These are phyloP conservation scores for Diorhabda sublineata DNA, from an alignment of 1,140 invertebrate genomes.

Conservation along the genomic window DNA sequence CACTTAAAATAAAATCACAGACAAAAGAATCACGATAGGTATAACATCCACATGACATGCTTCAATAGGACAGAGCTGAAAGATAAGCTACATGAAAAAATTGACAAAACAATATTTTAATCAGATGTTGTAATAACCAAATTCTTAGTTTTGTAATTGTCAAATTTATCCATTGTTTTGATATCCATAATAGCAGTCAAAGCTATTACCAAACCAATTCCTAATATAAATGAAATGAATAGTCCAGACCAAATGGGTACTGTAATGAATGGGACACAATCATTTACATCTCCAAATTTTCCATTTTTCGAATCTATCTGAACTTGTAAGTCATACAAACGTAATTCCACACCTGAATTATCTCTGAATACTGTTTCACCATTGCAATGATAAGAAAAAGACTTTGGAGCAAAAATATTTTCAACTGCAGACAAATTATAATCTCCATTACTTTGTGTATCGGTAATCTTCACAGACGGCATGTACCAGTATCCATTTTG, in stretches of 20 bases:
- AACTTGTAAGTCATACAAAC: constrained; percentile 49
- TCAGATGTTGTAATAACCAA: constrained; percentile 60
- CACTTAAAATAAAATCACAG: neutral
- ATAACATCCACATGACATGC: neutral
- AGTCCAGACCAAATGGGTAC: constrained; percentile 74
- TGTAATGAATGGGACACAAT: constrained; percentile 76
- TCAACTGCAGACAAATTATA: constrained; percentile 32
- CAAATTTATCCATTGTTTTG: constrained; percentile 84
- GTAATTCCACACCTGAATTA: constrained; percentile 34
- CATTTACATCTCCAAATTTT: constrained; percentile 57
- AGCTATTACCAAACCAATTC: constrained; percentile 65
- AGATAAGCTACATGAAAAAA: neutral
- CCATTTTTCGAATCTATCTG: constrained; percentile 45
- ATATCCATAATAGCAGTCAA: constrained; percentile 73
- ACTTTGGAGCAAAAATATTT: constrained; percentile 47
- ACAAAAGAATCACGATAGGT: constrained; percentile 2
- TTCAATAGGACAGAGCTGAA: neutral
- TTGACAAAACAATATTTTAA: constrained; percentile 26
- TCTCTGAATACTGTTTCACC: constrained; percentile 43
- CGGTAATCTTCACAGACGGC: constrained; percentile 32
- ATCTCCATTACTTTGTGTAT: constrained; percentile 18
- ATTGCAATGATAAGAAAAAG: constrained; percentile 55
- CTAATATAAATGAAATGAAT: constrained; percentile 63
- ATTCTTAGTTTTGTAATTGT: constrained; percentile 84
- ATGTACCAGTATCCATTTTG: constrained; percentile 41